Percentiles rank a stretch among this genome's conserved stretches.
These are phyloP conservation scores for Herpetotheres cachinnans DNA, from an alignment of 2,113 vertebrate species.

Conservation along the genomic window DNA sequence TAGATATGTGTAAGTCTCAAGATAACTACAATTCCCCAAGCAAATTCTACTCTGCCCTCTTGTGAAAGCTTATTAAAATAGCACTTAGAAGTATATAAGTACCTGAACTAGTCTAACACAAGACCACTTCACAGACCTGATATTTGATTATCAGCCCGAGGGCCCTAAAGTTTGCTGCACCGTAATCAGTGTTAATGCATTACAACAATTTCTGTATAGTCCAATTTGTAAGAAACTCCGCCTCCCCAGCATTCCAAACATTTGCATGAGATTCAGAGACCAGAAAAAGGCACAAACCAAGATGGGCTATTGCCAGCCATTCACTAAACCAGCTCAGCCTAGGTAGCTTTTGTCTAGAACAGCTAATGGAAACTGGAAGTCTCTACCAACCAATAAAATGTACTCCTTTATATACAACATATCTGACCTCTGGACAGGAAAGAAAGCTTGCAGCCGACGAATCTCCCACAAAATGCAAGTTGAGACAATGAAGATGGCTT, in stretches of 20 bases:
- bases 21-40: background rate
- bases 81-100: background rate
- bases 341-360: background rate
- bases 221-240: background rate
- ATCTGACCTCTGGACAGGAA: background rate
- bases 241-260: background rate
- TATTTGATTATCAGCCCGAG: background rate
- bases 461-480: background rate
- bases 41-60: slow-evolving; percentile 43
- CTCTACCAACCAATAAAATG: background rate
- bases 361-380: background rate
- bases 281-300: background rate
- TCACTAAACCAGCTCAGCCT: background rate
- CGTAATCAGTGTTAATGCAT: background rate
- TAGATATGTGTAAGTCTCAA: background rate
- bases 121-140: background rate
- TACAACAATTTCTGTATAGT: background rate
- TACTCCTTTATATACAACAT: background rate
- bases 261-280: background rate
- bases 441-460: background rate
- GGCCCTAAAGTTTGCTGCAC: background rate
- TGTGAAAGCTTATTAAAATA: slow-evolving; percentile 26
- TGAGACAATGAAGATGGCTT: background rate
- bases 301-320: background rate
- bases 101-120: background rate